Evolutionary conservation across 2,888 invertebrate genomes (phyloP).

Genomic region (Diarsia mendica): DNA sequence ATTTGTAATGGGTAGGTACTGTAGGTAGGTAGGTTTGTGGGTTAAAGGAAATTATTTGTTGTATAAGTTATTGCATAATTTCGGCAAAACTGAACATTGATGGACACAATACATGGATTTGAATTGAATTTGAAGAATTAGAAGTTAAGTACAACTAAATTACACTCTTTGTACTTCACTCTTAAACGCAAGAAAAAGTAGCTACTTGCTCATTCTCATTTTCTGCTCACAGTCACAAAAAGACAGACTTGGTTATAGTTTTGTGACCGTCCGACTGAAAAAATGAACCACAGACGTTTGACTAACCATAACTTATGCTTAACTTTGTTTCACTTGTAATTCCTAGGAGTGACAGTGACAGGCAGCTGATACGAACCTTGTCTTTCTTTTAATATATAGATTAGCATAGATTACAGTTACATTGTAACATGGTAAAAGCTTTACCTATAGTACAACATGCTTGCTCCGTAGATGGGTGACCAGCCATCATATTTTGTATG

Average conservation of each 20-base stretch:
- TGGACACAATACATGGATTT: neutral
- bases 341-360: slow-evolving; percentile 30
- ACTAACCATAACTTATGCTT: neutral
- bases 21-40: too few species aligned
- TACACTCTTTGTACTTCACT: neutral
- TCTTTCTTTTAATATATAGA: slow-evolving; percentile 23
- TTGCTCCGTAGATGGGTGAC: too few species aligned
- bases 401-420: slow-evolving; percentile 28
- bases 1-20: too few species aligned
- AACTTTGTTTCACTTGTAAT: slow-evolving; percentile 13
- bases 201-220: neutral
- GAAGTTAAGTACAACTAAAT: neutral
- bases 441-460: too few species aligned
- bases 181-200: neutral
- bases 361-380: slow-evolving; percentile 28
- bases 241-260: neutral
- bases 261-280: neutral
- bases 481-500: too few species aligned
- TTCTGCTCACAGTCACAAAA: neutral
- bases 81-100: neutral
- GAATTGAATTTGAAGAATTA: too few species aligned
- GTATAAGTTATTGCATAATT: neutral
- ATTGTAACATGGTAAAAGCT: neutral
- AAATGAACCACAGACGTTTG: slow-evolving; percentile 17
- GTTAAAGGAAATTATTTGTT: neutral